phyloP scores from a whole-genome alignment of 2,888 invertebrate species.

The Altica lythri region DNA sequence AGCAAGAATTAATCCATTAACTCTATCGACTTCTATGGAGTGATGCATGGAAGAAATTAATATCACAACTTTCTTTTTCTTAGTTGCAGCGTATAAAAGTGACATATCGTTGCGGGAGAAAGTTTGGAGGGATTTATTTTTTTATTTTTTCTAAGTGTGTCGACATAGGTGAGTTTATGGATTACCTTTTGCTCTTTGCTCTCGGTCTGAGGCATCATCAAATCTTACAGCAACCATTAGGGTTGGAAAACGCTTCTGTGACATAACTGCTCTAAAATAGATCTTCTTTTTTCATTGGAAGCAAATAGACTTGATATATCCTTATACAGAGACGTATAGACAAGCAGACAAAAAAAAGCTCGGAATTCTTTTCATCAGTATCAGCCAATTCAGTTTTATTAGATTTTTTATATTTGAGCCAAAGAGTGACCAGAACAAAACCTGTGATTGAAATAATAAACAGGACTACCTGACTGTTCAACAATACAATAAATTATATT shows the following conservation, averaged over 20 bases:
- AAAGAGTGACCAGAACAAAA: background rate
- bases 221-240: constrained; percentile 1
- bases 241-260: constrained; percentile 6
- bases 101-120: background rate
- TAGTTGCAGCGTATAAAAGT: background rate
- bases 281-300: constrained; percentile 7
- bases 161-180: background rate
- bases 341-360: constrained; percentile 10
- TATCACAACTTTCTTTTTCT: constrained; percentile 6
- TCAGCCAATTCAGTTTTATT: constrained; percentile 3
- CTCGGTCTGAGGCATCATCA: constrained; percentile 1
- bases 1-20: constrained; percentile 1
- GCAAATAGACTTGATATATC: constrained; percentile 11
- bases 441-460: background rate
- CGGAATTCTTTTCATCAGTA: constrained; percentile 3
- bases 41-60: constrained; percentile 2
- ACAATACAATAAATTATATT: background rate
- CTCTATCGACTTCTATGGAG: background rate
- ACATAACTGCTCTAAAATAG: constrained; percentile 12
- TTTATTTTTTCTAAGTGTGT: constrained; percentile 1
- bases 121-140: background rate
- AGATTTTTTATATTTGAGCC: constrained; percentile 2
- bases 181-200: constrained; percentile 1
- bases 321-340: constrained; percentile 8
- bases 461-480: background rate